phyloP scores from a whole-genome alignment of 2,888 invertebrate genomes.

The Euspilapteryx auroguttella region DNA sequence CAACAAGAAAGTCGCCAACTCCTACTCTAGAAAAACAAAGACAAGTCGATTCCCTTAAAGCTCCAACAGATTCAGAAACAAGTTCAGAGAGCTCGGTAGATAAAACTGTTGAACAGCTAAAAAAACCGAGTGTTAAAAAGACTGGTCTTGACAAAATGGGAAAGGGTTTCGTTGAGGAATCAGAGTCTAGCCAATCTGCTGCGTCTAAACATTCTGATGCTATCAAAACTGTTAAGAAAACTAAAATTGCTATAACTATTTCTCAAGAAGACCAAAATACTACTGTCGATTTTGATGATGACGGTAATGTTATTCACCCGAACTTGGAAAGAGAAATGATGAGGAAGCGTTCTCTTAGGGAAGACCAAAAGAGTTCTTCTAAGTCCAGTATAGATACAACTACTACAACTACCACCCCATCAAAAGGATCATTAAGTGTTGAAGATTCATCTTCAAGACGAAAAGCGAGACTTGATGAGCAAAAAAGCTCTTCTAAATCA shows the following conservation, averaged over 20 bases:
- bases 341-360: conserved; percentile 44
- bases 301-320: conserved; percentile 50
- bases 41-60: conserved; percentile 51
- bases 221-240: conserved; percentile 50
- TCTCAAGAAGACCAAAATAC: conserved; percentile 57
- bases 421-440: conserved; percentile 52
- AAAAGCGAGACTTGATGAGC: conserved; percentile 44
- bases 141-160: conserved; percentile 39
- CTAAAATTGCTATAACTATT: conserved; percentile 55
- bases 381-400: conserved; percentile 63
- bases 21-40: conserved; percentile 67
- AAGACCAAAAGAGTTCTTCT: conserved; percentile 56
- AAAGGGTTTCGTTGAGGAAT: conserved; percentile 53
- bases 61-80: conserved; percentile 63
- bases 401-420: conserved; percentile 41
- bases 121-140: conserved; percentile 49
- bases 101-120: conserved; percentile 46
- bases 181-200: conserved; percentile 63
- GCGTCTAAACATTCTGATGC: conserved; percentile 53
- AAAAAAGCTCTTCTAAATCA: conserved; percentile 63
- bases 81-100: conserved; percentile 59
- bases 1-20: conserved; percentile 53
- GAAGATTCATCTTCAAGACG: conserved; percentile 51
- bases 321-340: conserved; percentile 40
- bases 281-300: conserved; percentile 53